Percentiles rank a stretch among this genome's conserved stretches.
phyloP scores from a whole-genome alignment of 2,888 invertebrate genomes.

The Darwinula stevensoni region DNA sequence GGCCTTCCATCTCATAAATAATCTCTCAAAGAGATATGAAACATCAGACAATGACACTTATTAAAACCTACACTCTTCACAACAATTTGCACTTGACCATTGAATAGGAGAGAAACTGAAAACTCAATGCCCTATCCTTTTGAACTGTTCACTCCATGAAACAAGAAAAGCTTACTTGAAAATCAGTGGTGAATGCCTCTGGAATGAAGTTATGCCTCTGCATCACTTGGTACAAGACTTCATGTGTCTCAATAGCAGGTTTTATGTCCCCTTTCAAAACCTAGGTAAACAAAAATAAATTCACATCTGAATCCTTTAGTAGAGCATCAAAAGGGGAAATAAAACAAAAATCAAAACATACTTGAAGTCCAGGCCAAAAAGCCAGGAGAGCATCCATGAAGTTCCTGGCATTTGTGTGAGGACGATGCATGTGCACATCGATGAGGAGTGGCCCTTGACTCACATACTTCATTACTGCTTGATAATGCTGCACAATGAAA shows the following conservation, averaged over 20 bases:
- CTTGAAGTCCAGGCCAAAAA: constrained; percentile 94
- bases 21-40: no score
- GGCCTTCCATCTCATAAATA: no score
- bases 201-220: constrained; percentile 91
- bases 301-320: neutral
- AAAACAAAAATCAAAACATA: constrained; percentile 14
- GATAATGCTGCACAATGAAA: constrained; percentile 75
- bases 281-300: constrained; percentile 18
- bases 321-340: no score
- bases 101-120: no score
- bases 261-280: constrained; percentile 64
- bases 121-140: no score
- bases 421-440: constrained; percentile 82
- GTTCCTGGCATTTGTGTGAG: constrained; percentile 70
- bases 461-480: constrained; percentile 86
- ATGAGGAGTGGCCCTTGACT: constrained; percentile 79
- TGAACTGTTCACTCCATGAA: no score
- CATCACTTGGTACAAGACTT: constrained; percentile 95
- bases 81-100: no score
- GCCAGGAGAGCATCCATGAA: constrained; percentile 93
- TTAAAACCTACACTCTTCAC: no score
- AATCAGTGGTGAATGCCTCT: constrained; percentile 93
- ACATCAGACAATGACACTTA: no score
- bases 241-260: constrained; percentile 94
- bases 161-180: constrained; percentile 36